Percentiles rank a stretch among this genome's conserved stretches.
Conservation (phyloP, 2,113 vertebrate genomes). For the Lamprologus callipterus region DNA sequence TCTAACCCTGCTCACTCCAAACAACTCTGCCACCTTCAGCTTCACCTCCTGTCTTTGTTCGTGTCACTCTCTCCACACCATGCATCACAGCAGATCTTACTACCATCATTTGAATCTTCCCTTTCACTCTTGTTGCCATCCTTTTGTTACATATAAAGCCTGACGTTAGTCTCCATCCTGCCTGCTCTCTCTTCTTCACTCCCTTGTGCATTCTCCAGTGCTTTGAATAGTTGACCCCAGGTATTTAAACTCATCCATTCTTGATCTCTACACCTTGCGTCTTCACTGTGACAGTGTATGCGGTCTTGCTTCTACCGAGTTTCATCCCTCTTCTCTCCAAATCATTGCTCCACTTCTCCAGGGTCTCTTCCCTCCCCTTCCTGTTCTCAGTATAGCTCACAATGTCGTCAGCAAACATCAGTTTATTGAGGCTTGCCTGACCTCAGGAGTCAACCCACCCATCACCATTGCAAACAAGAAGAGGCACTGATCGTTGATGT, state of each 20-base stretch:
- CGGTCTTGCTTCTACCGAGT: fast-evolving
- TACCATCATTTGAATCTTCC: background rate
- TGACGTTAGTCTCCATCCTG: fast-evolving
- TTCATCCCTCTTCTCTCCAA: background rate
- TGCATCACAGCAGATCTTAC: background rate
- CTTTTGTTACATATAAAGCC: background rate
- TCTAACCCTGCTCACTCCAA: background rate
- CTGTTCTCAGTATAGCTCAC: background rate
- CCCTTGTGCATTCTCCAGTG: background rate
- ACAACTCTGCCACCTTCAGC: background rate
- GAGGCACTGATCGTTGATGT: background rate
- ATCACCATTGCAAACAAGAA: background rate
- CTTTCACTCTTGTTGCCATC: background rate
- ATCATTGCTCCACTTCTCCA: background rate
- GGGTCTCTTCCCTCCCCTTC: fast-evolving
- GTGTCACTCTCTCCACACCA: background rate
- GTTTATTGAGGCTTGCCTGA: background rate
- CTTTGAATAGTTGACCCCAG: fast-evolving
- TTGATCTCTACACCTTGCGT: background rate
- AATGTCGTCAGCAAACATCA: background rate
- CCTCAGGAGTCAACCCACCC: background rate
- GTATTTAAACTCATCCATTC: background rate
- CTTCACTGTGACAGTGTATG: background rate
- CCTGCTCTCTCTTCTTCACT: background rate
- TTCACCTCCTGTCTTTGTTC: background rate